Evolutionary conservation across 64 coral and sea anemone genomes (phyloP), one percentile per base, ranked within the genome.

Genomic region (Pocillopora verrucosa): DNA sequence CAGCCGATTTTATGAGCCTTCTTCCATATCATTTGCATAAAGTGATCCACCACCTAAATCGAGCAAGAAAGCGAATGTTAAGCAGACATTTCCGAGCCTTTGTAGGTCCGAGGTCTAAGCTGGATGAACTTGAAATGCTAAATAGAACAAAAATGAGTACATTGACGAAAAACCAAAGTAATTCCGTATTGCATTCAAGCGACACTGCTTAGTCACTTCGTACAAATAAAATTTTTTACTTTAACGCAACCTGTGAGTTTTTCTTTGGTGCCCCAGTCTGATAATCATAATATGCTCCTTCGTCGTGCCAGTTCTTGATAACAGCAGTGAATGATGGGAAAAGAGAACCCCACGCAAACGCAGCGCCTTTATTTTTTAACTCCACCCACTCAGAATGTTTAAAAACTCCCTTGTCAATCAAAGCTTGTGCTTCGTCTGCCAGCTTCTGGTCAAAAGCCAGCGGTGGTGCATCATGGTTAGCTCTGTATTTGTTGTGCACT

Each of bases 281-380:
- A 61, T 81, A 94, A 76, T 95, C 76, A 37, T 88, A 95, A 74
- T 70, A 59, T 9, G 45, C 26, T 45, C 85, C 83, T 62, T 91
- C 93, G 56, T 95, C 93, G 74, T 95, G 84, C 93, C 93, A 95
- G 56, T 90, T 91, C 36, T 95, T 95, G 58, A 95, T 91, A 11
- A 90, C 93, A 14, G 93, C 83, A 15, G 89, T 91, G 61, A 95
- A 95, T 13, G 93, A 84, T 64, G 93, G 93, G 74, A 95, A 95
- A 36, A 95, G 84, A 13, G 93, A 91, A 9, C 93, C 93, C 93
- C 93, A 95, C 26, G 93, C 93, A 45, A 95, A 87, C 20, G 77
- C 86, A 16, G 90, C 93, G 0, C 93, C 93, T 82, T 90, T 90
- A 10, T 62, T 59, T 88, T 81, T 88, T 36, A 76, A 16, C 57